Evolutionary conservation across 2,888 invertebrate genomes (phyloP), one percentile per base, ranked within the genome.

Genomic region (Drosophila buzzatii): DNA sequence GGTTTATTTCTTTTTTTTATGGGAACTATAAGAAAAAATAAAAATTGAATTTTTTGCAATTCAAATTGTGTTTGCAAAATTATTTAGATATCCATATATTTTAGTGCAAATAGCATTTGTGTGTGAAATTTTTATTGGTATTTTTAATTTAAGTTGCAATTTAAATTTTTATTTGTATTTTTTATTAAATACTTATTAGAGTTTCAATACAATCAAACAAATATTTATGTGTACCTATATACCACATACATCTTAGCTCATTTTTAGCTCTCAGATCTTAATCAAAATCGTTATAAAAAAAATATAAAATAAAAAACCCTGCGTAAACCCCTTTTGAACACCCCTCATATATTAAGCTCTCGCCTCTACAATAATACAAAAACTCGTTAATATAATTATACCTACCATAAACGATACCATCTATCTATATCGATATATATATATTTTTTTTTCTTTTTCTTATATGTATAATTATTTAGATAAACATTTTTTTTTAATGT

Each of bases 401-500:
- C 41, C 33, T 18, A 45, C 39, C 47, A 49, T 56, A 51, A 39
- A 45, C 35, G 51, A 16, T 35, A 35, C 62, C 35, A 62, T 72
- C 37, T 39, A 51, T n/a, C 52, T 59, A 52, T 31, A 49, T n/a
- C 16, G 7, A 16, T 33, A 16, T 27, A 44, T 41, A 45, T 58
- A 44, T 61, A 20, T 49, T 14, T 39, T 44, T 35, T 35, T 35
- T 16, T 10, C 44, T 39, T 52, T 58, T 61, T 52, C 23, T 53
- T 59, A 63, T 69, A 59, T 66, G 51, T 60, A 60, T 75, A 57
- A 60, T 10, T 76, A 45, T 64, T 73, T 74, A 79, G 79, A 62
- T 51, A 65, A 71, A 71, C 41, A 70, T 67, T 79, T 79, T 85
- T 74, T 60, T 70, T 82, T 76, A 3, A 69, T 59, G 84, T 83